Evolutionary conservation across 2,888 invertebrate species (phyloP).

Genomic region (Branchellion lobata): DNA sequence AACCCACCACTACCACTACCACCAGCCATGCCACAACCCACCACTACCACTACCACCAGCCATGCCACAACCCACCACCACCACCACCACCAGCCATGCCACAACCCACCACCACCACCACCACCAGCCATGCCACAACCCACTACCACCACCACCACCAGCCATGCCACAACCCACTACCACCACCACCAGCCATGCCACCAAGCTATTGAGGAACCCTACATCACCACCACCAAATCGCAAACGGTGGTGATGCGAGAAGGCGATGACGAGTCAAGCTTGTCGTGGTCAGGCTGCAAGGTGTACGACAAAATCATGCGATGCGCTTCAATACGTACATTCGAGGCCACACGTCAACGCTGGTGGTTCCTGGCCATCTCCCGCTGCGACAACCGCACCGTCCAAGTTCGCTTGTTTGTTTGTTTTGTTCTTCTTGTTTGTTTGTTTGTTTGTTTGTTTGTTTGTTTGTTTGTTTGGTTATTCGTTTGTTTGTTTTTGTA

Average conservation of each 20-base stretch:
- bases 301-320: not conserved
- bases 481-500: no score
- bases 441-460: not conserved
- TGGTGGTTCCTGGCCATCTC: slow-evolving; percentile 93
- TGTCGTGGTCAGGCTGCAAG: slow-evolving; percentile 24
- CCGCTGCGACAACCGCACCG: slow-evolving; percentile 67
- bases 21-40: no score
- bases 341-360: slow-evolving; percentile 77
- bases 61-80: no score
- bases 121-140: no score
- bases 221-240: slow-evolving; percentile 12
- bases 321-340: slow-evolving; percentile 65
- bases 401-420: not conserved
- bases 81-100: no score
- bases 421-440: no score
- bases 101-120: no score
- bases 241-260: not conserved
- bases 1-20: no score
- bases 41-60: no score
- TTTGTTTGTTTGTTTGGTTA: no score
- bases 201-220: slow-evolving; percentile 11
- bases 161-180: no score
- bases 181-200: slow-evolving; percentile 26
- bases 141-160: no score
- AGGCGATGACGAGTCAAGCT: not conserved